Conservation (phyloP, 2,113 vertebrate genomes). For the Pseudopodoces humilis region DNA sequence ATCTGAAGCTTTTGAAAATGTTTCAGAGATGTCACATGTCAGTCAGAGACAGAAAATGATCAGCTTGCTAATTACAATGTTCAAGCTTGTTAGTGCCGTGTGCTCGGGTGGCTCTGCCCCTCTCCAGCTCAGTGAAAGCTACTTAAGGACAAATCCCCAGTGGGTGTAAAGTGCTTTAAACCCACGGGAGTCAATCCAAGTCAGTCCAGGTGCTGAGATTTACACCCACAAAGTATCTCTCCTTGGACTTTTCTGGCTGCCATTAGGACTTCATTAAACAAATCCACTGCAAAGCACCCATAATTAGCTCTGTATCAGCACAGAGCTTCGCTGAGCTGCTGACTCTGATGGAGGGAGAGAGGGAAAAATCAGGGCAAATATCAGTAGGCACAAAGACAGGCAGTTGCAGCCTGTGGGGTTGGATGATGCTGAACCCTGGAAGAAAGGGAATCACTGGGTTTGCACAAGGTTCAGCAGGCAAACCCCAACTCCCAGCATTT, state of each 20-base stretch:
- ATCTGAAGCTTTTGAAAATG: slow-evolving; percentile 62
- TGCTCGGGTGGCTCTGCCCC: slow-evolving; percentile 48
- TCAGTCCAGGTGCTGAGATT: neutral
- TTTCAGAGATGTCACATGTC: slow-evolving; percentile 78
- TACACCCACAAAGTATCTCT: neutral
- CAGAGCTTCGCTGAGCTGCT: neutral
- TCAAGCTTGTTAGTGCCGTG: slow-evolving; percentile 36
- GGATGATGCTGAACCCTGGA: neutral
- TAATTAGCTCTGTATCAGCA: neutral
- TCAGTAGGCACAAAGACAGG: neutral
- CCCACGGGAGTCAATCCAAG: neutral
- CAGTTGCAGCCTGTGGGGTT: neutral
- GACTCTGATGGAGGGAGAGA: neutral
- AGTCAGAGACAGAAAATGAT: slow-evolving; percentile 79
- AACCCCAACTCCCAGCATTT: neutral
- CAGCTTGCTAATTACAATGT: slow-evolving; percentile 72
- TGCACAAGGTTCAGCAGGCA: neutral
- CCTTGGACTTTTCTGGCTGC: neutral
- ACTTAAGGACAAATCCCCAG: slow-evolving; percentile 37
- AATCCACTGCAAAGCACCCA: neutral
- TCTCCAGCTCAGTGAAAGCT: slow-evolving; percentile 38
- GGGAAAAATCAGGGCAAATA: neutral
- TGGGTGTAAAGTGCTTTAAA: slow-evolving; percentile 40
- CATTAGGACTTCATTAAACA: neutral
- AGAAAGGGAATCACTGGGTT: neutral